These are phyloP conservation scores for Coboldia fuscipes DNA, from an alignment of 1,140 invertebrate species.

Conservation along the genomic window DNA sequence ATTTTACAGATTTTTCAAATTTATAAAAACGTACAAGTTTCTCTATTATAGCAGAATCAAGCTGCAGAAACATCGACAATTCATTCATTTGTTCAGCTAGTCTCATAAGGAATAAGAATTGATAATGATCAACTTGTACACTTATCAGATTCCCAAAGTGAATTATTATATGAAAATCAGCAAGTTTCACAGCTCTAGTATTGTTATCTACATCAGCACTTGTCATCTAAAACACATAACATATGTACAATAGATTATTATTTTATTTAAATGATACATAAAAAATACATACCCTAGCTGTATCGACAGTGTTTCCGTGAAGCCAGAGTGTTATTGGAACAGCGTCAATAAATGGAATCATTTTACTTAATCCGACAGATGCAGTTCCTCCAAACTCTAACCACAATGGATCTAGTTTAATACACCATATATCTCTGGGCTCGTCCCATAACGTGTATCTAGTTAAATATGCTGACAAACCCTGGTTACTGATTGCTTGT, in stretches of 20 bases:
- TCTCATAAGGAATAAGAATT: constrained; percentile 71
- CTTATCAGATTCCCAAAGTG: constrained; percentile 59
- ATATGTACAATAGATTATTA: not conserved
- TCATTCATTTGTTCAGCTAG: constrained; percentile 63
- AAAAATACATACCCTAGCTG: not conserved
- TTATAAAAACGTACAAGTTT: constrained; percentile 16
- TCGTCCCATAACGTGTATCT: constrained; percentile 62
- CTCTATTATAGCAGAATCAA: constrained; percentile 53
- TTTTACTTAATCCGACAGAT: constrained; percentile 42
- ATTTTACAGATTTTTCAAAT: not conserved
- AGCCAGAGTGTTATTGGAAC: constrained; percentile 73
- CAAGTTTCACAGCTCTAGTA: constrained; percentile 9
- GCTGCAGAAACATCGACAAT: constrained; percentile 52
- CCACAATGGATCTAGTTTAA: constrained; percentile 76
- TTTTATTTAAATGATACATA: not conserved
- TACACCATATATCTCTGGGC: constrained; percentile 68
- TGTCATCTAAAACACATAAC: not conserved
- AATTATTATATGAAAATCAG: constrained; percentile 44
- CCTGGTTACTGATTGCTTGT: too few species aligned
- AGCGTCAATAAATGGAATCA: constrained; percentile 75
- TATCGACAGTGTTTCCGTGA: constrained; percentile 11
- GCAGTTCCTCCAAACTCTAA: constrained; percentile 71
- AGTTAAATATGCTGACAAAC: constrained; percentile 21
- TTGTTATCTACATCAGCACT: not conserved
- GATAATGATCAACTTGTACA: constrained; percentile 80